Conservation (phyloP, 2,797 vertebrate species). For the Momotus momota region DNA sequence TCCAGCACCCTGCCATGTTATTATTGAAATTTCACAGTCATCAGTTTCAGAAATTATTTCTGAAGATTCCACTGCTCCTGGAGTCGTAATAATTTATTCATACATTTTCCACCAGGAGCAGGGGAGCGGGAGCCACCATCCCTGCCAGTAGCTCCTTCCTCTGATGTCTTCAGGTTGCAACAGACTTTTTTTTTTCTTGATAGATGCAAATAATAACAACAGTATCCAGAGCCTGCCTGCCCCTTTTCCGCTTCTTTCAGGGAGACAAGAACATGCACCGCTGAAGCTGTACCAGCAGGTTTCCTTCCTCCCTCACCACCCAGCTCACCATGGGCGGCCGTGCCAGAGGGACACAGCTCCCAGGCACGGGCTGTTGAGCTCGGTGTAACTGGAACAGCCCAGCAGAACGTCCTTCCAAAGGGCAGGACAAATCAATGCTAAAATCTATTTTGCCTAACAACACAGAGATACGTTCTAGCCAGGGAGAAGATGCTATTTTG, state of each 20-base stretch:
- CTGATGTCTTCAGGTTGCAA: neutral
- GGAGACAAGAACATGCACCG: neutral
- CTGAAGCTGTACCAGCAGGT: rapidly evolving
- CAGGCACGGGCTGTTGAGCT: neutral
- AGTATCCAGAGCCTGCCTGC: neutral
- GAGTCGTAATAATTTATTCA: slow-evolving; percentile 39
- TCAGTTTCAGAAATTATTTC: slow-evolving; percentile 65
- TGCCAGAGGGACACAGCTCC: neutral
- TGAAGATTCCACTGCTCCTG: slow-evolving; percentile 15
- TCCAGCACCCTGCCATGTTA: neutral
- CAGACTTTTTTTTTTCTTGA: neutral
- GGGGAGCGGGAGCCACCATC: neutral
- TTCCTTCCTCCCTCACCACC: neutral
- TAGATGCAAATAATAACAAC: neutral
- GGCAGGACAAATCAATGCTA: neutral
- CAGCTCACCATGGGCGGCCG: rapidly evolving
- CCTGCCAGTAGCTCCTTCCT: neutral
- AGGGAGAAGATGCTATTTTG: neutral
- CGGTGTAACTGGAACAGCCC: rapidly evolving
- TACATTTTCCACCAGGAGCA: neutral
- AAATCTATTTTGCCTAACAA: neutral
- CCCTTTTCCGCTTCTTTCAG: neutral
- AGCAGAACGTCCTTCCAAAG: neutral
- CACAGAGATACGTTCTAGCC: rapidly evolving
- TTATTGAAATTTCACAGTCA: slow-evolving; percentile 66